These are phyloP conservation scores for Cotesia typhae DNA, from an alignment of 1,140 invertebrate genomes.

Conservation along the genomic window DNA sequence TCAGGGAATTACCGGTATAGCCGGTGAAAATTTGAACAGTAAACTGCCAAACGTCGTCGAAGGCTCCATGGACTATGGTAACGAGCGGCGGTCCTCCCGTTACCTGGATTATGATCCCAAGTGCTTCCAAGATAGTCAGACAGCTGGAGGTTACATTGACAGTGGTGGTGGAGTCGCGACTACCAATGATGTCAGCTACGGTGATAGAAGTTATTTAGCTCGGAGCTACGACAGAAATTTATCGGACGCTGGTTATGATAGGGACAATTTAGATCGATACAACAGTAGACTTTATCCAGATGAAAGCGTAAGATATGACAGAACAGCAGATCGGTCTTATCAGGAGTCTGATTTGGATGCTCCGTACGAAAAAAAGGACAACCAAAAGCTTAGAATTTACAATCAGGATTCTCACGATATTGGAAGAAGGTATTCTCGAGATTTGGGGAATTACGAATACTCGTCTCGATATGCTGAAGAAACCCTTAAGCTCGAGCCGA, in stretches of 20 bases:
- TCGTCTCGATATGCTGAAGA: slow-evolving; percentile 58
- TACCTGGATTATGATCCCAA: slow-evolving; percentile 60
- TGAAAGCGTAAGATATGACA: slow-evolving; percentile 55
- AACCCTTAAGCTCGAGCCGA: slow-evolving; percentile 59
- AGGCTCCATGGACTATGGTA: slow-evolving; percentile 72
- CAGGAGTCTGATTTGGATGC: slow-evolving; percentile 62
- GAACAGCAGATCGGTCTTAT: slow-evolving; percentile 50
- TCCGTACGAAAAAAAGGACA: slow-evolving; percentile 56
- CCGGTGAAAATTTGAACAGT: slow-evolving; percentile 63
- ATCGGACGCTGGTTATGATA: slow-evolving; percentile 43
- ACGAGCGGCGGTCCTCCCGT: slow-evolving; percentile 65
- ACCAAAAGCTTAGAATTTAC: slow-evolving; percentile 50
- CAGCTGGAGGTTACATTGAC: slow-evolving; percentile 33
- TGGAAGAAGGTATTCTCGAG: slow-evolving; percentile 56
- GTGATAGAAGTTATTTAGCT: slow-evolving; percentile 46
- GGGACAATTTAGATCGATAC: slow-evolving; percentile 55
- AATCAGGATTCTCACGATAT: slow-evolving; percentile 49
- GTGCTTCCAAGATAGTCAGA: slow-evolving; percentile 48
- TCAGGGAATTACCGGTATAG: slow-evolving; percentile 43
- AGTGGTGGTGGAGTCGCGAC: slow-evolving; percentile 26
- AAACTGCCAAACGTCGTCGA: slow-evolving; percentile 65
- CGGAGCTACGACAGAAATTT: slow-evolving; percentile 54
- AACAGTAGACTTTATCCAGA: slow-evolving; percentile 61
- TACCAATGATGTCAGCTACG: slow-evolving; percentile 36
- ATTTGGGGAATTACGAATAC: slow-evolving; percentile 59